Percentiles rank a stretch among this genome's conserved stretches.
Conservation (phyloP, 2,888 invertebrate genomes). For the Andricus quercusramuli region DNA sequence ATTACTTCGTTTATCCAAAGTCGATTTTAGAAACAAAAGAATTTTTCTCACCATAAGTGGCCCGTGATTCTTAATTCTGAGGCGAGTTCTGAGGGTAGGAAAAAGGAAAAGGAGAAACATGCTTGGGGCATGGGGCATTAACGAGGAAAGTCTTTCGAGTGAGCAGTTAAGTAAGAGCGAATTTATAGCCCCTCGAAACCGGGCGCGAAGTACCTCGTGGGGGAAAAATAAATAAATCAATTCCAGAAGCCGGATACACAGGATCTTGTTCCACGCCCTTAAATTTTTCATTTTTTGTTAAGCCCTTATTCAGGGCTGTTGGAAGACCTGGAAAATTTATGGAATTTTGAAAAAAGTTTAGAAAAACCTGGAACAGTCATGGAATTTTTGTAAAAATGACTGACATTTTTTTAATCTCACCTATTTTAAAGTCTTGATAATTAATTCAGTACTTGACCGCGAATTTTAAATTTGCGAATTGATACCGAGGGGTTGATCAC, state of each 20-base stretch:
- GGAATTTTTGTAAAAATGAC: no score
- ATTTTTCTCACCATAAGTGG: background rate
- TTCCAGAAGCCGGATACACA: constrained; percentile 25
- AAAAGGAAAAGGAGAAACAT: constrained; percentile 1
- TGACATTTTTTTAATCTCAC: no score
- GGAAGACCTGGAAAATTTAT: no score
- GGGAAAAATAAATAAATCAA: constrained; percentile 21
- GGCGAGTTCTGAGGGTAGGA: background rate
- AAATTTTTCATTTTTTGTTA: background rate
- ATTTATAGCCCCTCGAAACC: constrained; percentile 63
- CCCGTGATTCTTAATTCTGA: background rate
- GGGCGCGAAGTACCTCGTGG: constrained; percentile 53
- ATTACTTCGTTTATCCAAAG: background rate
- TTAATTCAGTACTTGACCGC: no score
- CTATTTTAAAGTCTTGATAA: no score
- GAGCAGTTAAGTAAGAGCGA: constrained; percentile 58
- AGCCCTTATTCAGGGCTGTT: background rate
- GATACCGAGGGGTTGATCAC: no score
- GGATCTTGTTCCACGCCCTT: no score
- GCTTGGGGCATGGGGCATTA: constrained; percentile 59
- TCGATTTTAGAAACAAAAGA: background rate
- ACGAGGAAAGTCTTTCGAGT: constrained; percentile 65
- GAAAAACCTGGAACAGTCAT: no score
- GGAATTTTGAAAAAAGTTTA: no score
- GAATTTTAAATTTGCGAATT: no score